phyloP scores from a whole-genome alignment of 2,113 vertebrate genomes.

The Bos taurus region DNA sequence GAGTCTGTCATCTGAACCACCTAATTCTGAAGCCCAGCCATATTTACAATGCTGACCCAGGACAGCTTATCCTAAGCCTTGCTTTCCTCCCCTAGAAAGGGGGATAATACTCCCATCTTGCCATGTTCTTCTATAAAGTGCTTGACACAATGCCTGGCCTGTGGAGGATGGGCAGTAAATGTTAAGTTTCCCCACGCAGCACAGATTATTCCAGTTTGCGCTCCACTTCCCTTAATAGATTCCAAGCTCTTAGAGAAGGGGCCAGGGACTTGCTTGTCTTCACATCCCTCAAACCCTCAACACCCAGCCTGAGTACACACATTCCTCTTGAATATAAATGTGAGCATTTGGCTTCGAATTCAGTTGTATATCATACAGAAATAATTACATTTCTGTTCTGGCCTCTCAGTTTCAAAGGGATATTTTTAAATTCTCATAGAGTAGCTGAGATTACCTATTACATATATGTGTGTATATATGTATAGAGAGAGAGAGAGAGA shows the following conservation, averaged over 20 bases:
- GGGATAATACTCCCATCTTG: neutral
- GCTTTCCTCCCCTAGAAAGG: neutral
- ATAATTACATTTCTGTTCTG: neutral
- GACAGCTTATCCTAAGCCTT: neutral
- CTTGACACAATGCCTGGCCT: neutral
- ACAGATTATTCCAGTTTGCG: neutral
- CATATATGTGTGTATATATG: neutral
- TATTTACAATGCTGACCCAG: neutral
- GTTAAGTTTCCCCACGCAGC: neutral
- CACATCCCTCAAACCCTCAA: neutral
- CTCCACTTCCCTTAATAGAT: neutral
- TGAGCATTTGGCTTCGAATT: constrained; percentile 11
- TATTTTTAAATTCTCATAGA: neutral
- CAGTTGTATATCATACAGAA: neutral
- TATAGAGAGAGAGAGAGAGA: neutral
- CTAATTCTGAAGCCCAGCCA: neutral
- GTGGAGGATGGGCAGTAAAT: neutral
- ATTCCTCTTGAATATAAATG: neutral
- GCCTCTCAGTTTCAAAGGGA: neutral
- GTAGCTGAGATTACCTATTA: neutral
- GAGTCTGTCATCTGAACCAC: neutral
- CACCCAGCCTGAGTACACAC: neutral
- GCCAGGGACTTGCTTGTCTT: neutral
- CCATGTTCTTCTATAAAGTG: neutral
- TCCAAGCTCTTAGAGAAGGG: neutral